Conservation (phyloP, 2,113 vertebrate species). For the Noturus placidus region DNA sequence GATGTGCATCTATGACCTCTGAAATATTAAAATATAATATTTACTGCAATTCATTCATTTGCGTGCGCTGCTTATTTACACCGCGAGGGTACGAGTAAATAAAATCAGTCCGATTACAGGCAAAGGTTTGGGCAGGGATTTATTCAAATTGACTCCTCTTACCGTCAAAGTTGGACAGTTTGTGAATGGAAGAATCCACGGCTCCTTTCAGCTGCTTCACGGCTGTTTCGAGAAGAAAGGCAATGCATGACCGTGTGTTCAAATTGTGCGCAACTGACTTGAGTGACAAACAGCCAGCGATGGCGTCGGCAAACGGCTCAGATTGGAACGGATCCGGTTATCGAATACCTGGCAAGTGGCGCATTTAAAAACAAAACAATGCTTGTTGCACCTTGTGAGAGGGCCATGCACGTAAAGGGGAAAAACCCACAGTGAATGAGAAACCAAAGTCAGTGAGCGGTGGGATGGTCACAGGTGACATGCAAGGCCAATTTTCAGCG, state of each 20-base stretch:
- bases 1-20: conserved; percentile 76
- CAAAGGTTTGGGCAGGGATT: background rate
- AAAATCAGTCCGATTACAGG: background rate
- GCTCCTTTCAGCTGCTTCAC: conserved; percentile 76
- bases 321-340: background rate
- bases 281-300: background rate
- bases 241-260: background rate
- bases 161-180: conserved; percentile 76
- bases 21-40: background rate
- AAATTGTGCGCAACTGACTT: background rate
- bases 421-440: conserved; percentile 18
- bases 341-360: background rate
- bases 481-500: conserved; percentile 23
- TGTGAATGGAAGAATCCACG: conserved; percentile 73
- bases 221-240: conserved; percentile 59
- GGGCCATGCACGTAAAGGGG: conserved; percentile 30
- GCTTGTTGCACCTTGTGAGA: background rate
- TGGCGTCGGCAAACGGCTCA: background rate
- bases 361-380: conserved; percentile 11
- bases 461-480: conserved; percentile 34
- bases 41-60: background rate
- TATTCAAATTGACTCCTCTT: conserved; percentile 37
- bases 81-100: background rate
- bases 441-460: conserved; percentile 32
- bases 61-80: no score